A percentile compares a stretch with the other conserved stretches of the same genome.
These are phyloP conservation scores for Spermophilus dauricus DNA, from an alignment of 2,113 vertebrate species.

Conservation along the genomic window DNA sequence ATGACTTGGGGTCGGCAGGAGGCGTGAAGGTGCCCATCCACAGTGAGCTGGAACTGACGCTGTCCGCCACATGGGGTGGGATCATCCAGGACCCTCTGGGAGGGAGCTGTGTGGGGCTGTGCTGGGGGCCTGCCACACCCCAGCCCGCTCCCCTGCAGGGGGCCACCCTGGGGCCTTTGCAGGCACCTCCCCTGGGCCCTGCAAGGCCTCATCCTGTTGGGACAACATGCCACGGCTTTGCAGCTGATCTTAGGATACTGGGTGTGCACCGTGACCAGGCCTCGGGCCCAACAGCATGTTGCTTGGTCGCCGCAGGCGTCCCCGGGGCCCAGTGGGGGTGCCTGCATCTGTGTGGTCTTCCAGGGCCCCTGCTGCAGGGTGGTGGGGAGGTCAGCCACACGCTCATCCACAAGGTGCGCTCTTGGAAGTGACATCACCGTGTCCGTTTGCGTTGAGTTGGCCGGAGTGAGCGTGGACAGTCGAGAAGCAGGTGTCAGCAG, in stretches of 20 bases:
- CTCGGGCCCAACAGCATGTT: background rate
- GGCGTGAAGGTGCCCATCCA: too few relatives aligned
- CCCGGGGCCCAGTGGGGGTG: accelerated
- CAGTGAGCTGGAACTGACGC: accelerated
- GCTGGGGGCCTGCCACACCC: too few relatives aligned
- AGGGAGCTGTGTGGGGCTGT: accelerated
- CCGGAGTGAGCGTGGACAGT: background rate
- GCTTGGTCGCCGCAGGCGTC: accelerated
- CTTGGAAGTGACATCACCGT: accelerated
- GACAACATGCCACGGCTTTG: background rate
- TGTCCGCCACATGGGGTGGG: accelerated
- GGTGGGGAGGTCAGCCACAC: background rate
- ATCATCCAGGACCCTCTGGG: too few relatives aligned
- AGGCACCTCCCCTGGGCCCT: background rate
- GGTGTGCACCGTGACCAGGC: background rate
- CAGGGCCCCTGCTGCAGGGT: background rate
- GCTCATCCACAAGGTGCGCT: accelerated
- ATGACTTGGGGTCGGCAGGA: background rate
- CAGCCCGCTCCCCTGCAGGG: accelerated
- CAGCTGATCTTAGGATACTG: background rate
- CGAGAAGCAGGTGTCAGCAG: background rate
- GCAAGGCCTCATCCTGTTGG: background rate
- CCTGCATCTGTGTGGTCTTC: background rate
- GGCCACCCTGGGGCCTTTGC: accelerated
- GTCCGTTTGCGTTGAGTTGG: too few relatives aligned